phyloP scores from a whole-genome alignment of 2,797 vertebrate genomes.

The Brachyrhaphis roseni region DNA sequence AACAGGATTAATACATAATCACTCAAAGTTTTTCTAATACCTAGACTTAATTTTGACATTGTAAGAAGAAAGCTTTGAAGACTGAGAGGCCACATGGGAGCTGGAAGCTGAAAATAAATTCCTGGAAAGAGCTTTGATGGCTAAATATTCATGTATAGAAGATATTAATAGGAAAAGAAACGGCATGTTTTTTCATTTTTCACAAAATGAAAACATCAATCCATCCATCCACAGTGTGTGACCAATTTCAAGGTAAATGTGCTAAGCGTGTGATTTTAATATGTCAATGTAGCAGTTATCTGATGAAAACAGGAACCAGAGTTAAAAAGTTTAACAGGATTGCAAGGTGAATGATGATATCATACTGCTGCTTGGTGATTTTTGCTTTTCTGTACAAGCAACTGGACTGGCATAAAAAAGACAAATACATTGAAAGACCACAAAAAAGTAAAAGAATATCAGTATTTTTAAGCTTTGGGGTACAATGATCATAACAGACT shows the following conservation, averaged over 20 bases:
- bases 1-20: conserved; percentile 53
- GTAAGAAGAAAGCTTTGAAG: conserved; percentile 31
- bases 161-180: neutral
- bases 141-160: neutral
- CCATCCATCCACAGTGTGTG: neutral
- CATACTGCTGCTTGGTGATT: too few relatives aligned
- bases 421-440: neutral
- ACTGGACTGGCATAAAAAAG: neutral
- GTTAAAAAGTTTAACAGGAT: neutral
- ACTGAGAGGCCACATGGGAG: conserved; percentile 22
- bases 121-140: neutral
- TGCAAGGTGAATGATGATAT: neutral
- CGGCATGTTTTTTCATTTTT: neutral
- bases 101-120: conserved; percentile 10
- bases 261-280: neutral
- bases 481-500: neutral
- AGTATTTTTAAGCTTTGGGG: neutral
- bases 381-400: too few relatives aligned
- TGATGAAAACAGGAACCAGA: neutral
- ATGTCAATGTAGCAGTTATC: neutral
- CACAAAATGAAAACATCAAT: neutral
- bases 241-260: neutral
- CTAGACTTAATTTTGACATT: conserved; percentile 17
- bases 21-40: conserved; percentile 32
- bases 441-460: neutral